Percentiles rank a stretch among this genome's conserved stretches.
Conservation (phyloP, 2,797 vertebrate genomes). For the Coranthus polyacanthus region DNA sequence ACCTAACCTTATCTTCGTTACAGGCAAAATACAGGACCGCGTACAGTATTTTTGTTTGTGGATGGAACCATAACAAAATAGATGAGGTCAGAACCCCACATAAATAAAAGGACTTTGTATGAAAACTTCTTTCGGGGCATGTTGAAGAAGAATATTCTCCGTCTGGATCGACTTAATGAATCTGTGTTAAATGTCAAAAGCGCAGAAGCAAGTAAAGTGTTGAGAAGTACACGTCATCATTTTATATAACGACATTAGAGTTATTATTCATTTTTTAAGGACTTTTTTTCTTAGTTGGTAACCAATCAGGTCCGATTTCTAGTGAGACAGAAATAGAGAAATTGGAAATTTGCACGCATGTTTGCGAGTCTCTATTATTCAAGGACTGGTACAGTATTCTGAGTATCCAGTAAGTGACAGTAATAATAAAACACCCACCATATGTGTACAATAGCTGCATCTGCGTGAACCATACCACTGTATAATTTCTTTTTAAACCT, state of each 20-base stretch:
- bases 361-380: not conserved
- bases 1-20: constrained; percentile 49
- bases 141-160: constrained; percentile 25
- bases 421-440: not conserved
- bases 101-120: constrained; percentile 50
- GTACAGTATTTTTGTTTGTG: constrained; percentile 52
- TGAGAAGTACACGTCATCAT: constrained; percentile 35
- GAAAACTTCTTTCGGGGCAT: constrained; percentile 51
- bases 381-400: not conserved
- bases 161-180: constrained; percentile 8
- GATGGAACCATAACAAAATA: constrained; percentile 23
- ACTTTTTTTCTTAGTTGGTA: constrained; percentile 20
- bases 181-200: constrained; percentile 56
- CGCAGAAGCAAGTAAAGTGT: constrained; percentile 24
- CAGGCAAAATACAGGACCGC: constrained; percentile 23
- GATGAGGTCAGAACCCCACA: constrained; percentile 46
- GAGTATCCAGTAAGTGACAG: constrained; percentile 12
- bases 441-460: not conserved
- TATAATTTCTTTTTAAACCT: constrained; percentile 7
- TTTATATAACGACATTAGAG: constrained; percentile 46
- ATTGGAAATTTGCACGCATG: not conserved
- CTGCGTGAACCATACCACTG: not conserved
- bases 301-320: no score
- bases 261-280: constrained; percentile 11
- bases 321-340: no score